Percentiles rank a stretch among this genome's conserved stretches.
These are phyloP conservation scores for Aphidius colemani DNA, from an alignment of 2,888 invertebrate species.

Conservation along the genomic window DNA sequence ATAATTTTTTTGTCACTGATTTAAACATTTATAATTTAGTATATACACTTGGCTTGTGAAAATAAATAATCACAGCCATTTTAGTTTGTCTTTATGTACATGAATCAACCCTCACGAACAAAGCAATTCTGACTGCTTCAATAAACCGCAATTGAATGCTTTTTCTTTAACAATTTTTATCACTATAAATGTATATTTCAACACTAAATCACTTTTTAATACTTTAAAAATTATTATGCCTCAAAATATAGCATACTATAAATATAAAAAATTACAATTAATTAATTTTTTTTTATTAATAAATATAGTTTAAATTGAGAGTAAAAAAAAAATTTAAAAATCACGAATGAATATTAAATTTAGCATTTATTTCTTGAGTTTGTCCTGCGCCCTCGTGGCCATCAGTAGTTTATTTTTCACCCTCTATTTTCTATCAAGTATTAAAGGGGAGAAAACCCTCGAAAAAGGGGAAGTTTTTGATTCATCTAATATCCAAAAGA, in stretches of 20 bases:
- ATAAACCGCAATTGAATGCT: not conserved
- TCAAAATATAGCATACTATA: not conserved
- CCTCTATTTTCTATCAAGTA: not conserved
- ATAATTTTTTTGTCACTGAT: slow-evolving; percentile 1
- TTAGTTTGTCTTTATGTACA: slow-evolving; percentile 33
- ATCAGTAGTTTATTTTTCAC: slow-evolving; percentile 26
- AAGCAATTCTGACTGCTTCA: slow-evolving; percentile 24
- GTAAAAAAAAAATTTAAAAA: not conserved
- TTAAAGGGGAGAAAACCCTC: not conserved
- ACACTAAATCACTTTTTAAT: not conserved
- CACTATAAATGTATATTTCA: too few species aligned
- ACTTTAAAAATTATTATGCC: not conserved
- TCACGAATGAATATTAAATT: not conserved
- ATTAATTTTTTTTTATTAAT: not conserved
- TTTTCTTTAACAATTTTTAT: not conserved
- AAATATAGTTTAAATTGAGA: not conserved
- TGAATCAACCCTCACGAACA: slow-evolving; percentile 21
- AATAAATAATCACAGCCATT: slow-evolving; percentile 50
- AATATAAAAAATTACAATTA: too few species aligned
- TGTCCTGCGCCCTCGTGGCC: slow-evolving; percentile 35
- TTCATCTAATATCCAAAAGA: slow-evolving; percentile 41
- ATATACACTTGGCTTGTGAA: slow-evolving; percentile 7
- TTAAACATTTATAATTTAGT: not conserved
- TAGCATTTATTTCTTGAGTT: slow-evolving; percentile 19
- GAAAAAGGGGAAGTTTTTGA: slow-evolving; percentile 28